Conservation (phyloP, 2,888 invertebrate species). For the Clunio marinus region DNA sequence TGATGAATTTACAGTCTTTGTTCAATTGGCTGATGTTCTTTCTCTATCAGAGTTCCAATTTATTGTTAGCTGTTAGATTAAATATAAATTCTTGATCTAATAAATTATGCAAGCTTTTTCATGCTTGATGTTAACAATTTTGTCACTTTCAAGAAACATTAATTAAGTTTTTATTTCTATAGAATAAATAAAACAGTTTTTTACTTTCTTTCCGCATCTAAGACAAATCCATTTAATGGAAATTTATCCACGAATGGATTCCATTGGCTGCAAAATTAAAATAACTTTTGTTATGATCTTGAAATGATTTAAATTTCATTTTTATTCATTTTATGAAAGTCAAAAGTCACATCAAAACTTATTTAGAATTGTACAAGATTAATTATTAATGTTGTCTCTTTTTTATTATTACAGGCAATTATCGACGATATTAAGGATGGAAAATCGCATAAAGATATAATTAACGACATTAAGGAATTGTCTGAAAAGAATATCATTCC, state of each 20-base stretch:
- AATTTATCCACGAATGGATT: neutral
- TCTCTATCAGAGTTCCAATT: slow-evolving; percentile 14
- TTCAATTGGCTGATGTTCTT: slow-evolving; percentile 19
- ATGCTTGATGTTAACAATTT: slow-evolving; percentile 15
- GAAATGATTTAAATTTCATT: neutral
- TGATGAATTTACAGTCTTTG: slow-evolving; percentile 5
- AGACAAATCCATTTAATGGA: slow-evolving; percentile 27
- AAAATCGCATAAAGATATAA: slow-evolving; percentile 79
- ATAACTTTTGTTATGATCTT: neutral
- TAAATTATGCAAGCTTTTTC: neutral
- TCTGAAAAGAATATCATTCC: slow-evolving; percentile 76
- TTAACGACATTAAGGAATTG: slow-evolving; percentile 80
- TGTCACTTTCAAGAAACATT: slow-evolving; percentile 15
- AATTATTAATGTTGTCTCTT: neutral
- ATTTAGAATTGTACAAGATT: neutral
- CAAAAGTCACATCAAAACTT: neutral
- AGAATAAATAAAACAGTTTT: neutral
- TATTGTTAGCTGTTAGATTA: slow-evolving; percentile 29
- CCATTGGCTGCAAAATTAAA: slow-evolving; percentile 22
- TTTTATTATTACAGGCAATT: slow-evolving; percentile 57
- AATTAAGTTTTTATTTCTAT: neutral
- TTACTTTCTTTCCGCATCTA: neutral
- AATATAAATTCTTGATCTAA: slow-evolving; percentile 15
- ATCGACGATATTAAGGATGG: slow-evolving; percentile 83
- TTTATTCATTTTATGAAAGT: slow-evolving; percentile 1